Conservation (phyloP, 2,113 vertebrate genomes). For the Meles meles region DNA sequence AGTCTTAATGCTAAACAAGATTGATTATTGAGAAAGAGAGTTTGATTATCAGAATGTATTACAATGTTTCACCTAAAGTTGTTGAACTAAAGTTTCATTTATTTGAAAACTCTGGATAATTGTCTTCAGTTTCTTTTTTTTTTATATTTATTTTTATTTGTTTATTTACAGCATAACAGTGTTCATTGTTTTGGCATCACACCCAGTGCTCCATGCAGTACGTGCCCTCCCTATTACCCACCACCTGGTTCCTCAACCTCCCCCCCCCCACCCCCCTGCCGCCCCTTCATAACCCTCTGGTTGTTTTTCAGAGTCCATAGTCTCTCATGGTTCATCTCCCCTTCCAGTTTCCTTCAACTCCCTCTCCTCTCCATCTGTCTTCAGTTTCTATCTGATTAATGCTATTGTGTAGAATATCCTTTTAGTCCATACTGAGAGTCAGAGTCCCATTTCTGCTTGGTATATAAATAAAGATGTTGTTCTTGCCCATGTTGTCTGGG, state of each 20-base stretch:
- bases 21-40: slow-evolving; percentile 2
- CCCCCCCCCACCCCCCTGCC: too few relatives aligned
- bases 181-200: too few relatives aligned
- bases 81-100: slow-evolving; percentile 28
- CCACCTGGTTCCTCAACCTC: too few relatives aligned
- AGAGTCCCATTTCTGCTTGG: neutral
- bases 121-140: neutral
- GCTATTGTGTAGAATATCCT: neutral
- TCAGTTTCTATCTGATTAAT: slow-evolving; percentile 20
- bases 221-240: too few relatives aligned
- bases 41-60: slow-evolving; percentile 26
- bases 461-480: neutral
- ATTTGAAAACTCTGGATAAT: slow-evolving; percentile 34
- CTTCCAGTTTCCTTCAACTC: too few relatives aligned
- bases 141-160: too few relatives aligned
- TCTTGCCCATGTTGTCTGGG: neutral
- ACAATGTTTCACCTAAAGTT: neutral
- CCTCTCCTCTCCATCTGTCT: too few relatives aligned
- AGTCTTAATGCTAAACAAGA: slow-evolving; percentile 16
- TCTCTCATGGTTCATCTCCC: too few relatives aligned
- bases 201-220: too few relatives aligned
- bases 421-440: neutral
- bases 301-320: too few relatives aligned
- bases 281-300: too few relatives aligned
- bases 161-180: too few relatives aligned